Evolutionary conservation across 2,888 invertebrate genomes (phyloP).

Genomic region (Drosophila incognita): DNA sequence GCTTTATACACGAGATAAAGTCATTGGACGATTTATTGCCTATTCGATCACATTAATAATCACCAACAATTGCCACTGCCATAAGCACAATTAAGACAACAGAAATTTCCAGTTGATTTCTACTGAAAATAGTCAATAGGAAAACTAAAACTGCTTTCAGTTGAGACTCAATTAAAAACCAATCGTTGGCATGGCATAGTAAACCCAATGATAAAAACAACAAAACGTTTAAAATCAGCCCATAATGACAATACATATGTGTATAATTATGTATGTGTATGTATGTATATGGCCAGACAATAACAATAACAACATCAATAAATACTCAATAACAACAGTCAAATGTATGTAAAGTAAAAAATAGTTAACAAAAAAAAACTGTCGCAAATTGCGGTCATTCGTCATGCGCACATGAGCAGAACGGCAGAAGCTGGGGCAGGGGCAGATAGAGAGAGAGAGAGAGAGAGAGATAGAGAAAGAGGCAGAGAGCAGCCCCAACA

Average conservation of each 20-base stretch:
- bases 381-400: constrained; percentile 84
- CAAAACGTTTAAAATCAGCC: constrained; percentile 66
- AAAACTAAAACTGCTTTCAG: constrained; percentile 26
- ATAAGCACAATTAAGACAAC: constrained; percentile 47
- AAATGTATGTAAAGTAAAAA: constrained; percentile 70
- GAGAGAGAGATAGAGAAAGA: background rate
- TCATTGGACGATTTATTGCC: constrained; percentile 5
- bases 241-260: constrained; percentile 69
- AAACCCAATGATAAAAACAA: constrained; percentile 25
- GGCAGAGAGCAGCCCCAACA: constrained; percentile 35
- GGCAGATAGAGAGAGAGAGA: constrained; percentile 12
- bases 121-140: constrained; percentile 39
- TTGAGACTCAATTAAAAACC: constrained; percentile 37
- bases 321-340: constrained; percentile 69
- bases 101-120: constrained; percentile 59
- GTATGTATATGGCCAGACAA: constrained; percentile 32
- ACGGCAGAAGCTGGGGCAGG: constrained; percentile 54
- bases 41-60: constrained; percentile 30
- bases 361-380: constrained; percentile 71
- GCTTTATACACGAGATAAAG: background rate
- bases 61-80: constrained; percentile 33
- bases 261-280: constrained; percentile 17
- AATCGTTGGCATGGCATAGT: constrained; percentile 52
- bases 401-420: constrained; percentile 84
- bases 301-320: constrained; percentile 60